Evolutionary conservation across 2,888 invertebrate species (phyloP).

Genomic region (Amphipoea oculea): DNA sequence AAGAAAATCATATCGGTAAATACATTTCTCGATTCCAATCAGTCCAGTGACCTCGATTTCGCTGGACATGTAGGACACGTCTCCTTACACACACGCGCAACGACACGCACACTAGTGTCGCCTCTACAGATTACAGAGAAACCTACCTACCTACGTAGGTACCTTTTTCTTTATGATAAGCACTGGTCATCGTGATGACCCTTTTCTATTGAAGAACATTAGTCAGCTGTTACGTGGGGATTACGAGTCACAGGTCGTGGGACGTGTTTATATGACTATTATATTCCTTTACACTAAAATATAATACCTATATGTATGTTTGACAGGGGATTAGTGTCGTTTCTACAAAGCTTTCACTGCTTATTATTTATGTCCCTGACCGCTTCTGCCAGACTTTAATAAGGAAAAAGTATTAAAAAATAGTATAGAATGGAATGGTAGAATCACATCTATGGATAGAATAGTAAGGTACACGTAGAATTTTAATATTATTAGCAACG

Average conservation of each 20-base stretch:
- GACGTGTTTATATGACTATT: constrained; percentile 13
- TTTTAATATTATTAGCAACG: not conserved
- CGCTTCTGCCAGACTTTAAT: not conserved
- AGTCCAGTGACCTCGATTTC: constrained; percentile 40
- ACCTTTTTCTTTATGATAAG: constrained; percentile 29
- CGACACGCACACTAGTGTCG: constrained; percentile 3
- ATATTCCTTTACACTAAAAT: not conserved
- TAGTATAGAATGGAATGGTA: not conserved
- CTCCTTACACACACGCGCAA: constrained; percentile 35
- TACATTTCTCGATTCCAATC: constrained; percentile 38
- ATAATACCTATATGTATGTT: not conserved
- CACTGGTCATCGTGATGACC: constrained; percentile 43
- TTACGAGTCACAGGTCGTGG: constrained; percentile 25
- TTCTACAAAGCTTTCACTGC: constrained; percentile 21
- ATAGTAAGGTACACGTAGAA: not conserved
- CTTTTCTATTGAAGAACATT: constrained; percentile 38
- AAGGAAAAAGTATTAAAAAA: not conserved
- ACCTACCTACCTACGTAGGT: not conserved
- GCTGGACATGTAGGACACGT: constrained; percentile 38
- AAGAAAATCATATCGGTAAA: constrained; percentile 29
- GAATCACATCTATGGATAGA: not conserved
- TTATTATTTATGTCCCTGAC: not conserved
- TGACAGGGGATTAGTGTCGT: constrained; percentile 41
- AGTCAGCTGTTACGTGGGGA: constrained; percentile 36
- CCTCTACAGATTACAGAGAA: not conserved